Conservation (phyloP, 2,113 vertebrate species). For the Microcebus griseorufus region DNA sequence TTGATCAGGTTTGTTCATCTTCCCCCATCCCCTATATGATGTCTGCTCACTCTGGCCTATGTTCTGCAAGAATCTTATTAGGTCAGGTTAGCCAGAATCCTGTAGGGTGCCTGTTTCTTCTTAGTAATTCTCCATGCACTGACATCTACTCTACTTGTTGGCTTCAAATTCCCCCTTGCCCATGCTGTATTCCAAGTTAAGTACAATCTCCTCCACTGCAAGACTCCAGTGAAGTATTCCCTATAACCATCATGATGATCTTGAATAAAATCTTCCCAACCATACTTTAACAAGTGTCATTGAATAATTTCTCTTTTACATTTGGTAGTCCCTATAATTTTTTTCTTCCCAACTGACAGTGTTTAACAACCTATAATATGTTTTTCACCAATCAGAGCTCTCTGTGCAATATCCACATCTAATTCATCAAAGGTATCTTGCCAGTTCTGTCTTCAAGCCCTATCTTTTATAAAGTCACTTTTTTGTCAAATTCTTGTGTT, state of each 20-base stretch:
- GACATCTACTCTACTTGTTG: not conserved
- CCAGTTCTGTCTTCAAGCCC: not conserved
- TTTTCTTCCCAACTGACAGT: not conserved
- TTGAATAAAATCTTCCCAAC: not conserved
- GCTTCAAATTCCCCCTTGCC: not conserved
- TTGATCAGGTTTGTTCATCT: not conserved
- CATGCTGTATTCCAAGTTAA: not conserved
- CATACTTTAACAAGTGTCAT: not conserved
- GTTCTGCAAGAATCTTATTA: not conserved
- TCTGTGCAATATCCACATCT: not conserved
- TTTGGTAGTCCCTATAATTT: not conserved
- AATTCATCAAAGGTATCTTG: not conserved
- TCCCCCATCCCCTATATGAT: not conserved
- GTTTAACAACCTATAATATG: not conserved
- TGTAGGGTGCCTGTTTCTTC: not conserved
- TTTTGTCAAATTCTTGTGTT: not conserved
- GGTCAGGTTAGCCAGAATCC: not conserved
- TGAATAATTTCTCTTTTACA: not conserved
- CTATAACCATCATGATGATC: not conserved
- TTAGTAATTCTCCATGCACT: not conserved
- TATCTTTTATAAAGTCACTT: not conserved
- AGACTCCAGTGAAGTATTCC: not conserved
- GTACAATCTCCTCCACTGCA: not conserved
- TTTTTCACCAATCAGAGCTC: not conserved
- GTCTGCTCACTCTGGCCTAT: not conserved